Base-by-base conservation (phyloP, 2,888 invertebrate species). In the Atethmia centrago region DNA sequence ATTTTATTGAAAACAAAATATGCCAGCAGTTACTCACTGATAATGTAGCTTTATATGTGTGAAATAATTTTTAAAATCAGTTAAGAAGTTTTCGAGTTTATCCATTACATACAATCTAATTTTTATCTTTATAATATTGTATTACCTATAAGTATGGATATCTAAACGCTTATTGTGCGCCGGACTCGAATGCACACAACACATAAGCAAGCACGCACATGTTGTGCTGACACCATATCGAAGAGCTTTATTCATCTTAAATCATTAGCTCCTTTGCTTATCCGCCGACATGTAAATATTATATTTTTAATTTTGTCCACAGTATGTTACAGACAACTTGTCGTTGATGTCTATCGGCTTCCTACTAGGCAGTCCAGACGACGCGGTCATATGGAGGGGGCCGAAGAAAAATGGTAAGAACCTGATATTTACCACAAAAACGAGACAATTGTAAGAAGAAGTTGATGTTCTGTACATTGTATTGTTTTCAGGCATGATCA, bases 351-450 rank as follows among this genome's bases (percentile, higher is more conserved):
- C 99, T 0, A 98, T 99, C 91, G 99, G 99, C 19, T 99, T 99
- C 93, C 96, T 99, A 56, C 95, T 99, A 73, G 97, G 97, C 63
- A 98, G 98, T 86, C 97, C 98, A 0, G 99, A 99, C 91, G 99
- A 99, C 92, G 99, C 99, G 0, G 98, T 99, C n/a, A 99, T 99
- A 88, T 99, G 99, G 99, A 97, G 99, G 87, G 99, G 99, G 45
- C 99, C 99, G 0, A 99, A 99, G 94, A 99, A 99, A 94, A 99
- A 99, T 96, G 98, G 98, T 97, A 93, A 82, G 71, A 19, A 12
- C 49, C n/a, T 3, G 8, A 49, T 47, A 51, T 25, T n/a, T 14
- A 47, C 7, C 21, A 53, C 8, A 53, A 14, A 71, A 7, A 14
- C 14, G 2, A 12, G 8, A 56, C n/a, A 9, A 14, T 19, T 16